Evolutionary conservation across 2,113 vertebrate species (phyloP).

Genomic region (Crotalus tigris): DNA sequence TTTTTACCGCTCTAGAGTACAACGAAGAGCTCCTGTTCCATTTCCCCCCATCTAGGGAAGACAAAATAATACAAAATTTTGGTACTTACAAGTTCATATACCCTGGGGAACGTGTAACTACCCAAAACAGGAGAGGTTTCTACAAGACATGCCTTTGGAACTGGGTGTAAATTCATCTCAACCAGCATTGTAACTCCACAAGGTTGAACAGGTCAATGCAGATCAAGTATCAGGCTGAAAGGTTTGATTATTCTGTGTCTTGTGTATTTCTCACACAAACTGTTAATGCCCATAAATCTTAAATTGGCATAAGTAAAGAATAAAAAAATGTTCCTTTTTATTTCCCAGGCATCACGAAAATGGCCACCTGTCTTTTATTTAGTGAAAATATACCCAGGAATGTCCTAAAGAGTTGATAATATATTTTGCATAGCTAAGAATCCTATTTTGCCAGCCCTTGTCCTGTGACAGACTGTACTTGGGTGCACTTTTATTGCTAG

Average conservation of each 20-base stretch:
- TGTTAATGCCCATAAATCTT: too few species aligned
- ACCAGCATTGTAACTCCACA: background rate
- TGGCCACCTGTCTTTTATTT: too few species aligned
- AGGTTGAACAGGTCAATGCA: too few species aligned
- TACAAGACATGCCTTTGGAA: background rate
- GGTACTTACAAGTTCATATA: background rate
- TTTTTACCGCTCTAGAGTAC: background rate
- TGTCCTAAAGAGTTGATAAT: background rate
- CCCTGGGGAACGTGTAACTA: background rate
- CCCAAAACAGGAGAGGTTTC: background rate
- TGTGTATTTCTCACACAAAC: background rate
- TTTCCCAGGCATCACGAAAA: background rate
- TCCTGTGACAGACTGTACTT: background rate
- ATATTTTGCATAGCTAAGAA: background rate
- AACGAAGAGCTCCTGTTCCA: background rate
- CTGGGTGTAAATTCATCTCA: background rate
- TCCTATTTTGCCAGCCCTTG: background rate
- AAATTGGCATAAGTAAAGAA: background rate
- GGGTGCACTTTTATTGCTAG: too few species aligned
- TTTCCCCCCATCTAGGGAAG: background rate
- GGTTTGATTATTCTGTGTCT: too few species aligned
- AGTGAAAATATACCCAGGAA: background rate
- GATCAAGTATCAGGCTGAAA: background rate
- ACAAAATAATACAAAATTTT: too few species aligned
- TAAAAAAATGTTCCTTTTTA: background rate